phyloP scores from a whole-genome alignment of 2,113 vertebrate genomes.

The Lepisosteus osseus region DNA sequence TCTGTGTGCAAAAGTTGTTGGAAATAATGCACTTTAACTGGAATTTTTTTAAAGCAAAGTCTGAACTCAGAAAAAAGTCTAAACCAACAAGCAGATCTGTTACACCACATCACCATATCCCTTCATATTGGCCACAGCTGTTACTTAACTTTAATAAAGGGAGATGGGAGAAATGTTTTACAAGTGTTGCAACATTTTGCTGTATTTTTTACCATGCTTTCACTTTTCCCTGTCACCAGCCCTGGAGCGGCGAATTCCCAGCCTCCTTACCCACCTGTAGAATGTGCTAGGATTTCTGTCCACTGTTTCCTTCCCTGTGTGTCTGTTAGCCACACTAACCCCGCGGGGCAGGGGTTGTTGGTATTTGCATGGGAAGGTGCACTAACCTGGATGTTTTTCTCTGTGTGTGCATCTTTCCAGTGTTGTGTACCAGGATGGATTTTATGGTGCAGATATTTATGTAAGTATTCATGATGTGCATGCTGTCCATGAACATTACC shows the following conservation, averaged over 20 bases:
- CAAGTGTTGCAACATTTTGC: too few relatives aligned
- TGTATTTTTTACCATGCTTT: too few relatives aligned
- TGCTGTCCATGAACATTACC: slow-evolving; percentile 57
- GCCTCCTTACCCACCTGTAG: slow-evolving; percentile 31
- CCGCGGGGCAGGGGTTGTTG: slow-evolving; percentile 59
- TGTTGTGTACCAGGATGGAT: slow-evolving; percentile 99
- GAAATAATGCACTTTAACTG: too few relatives aligned
- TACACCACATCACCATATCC: too few relatives aligned
- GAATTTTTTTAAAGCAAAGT: too few relatives aligned
- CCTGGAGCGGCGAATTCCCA: slow-evolving; percentile 14
- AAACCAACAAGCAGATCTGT: too few relatives aligned
- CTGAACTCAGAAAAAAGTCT: too few relatives aligned
- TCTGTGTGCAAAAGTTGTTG: too few relatives aligned
- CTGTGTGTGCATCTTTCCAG: slow-evolving; percentile 86
- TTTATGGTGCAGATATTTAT: slow-evolving; percentile 99
- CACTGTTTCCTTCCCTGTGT: slow-evolving; percentile 35
- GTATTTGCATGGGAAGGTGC: slow-evolving; percentile 81
- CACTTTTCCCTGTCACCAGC: too few relatives aligned
- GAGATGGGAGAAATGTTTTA: too few relatives aligned
- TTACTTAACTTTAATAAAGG: too few relatives aligned
- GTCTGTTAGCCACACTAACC: slow-evolving; percentile 65
- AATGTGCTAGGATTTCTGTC: slow-evolving; percentile 13
- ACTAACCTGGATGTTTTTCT: slow-evolving; percentile 85
- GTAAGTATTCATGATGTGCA: slow-evolving; percentile 89
- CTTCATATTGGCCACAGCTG: too few relatives aligned